These are phyloP conservation scores for Physeter macrocephalus DNA, from an alignment of 2,113 vertebrate genomes.

Conservation along the genomic window DNA sequence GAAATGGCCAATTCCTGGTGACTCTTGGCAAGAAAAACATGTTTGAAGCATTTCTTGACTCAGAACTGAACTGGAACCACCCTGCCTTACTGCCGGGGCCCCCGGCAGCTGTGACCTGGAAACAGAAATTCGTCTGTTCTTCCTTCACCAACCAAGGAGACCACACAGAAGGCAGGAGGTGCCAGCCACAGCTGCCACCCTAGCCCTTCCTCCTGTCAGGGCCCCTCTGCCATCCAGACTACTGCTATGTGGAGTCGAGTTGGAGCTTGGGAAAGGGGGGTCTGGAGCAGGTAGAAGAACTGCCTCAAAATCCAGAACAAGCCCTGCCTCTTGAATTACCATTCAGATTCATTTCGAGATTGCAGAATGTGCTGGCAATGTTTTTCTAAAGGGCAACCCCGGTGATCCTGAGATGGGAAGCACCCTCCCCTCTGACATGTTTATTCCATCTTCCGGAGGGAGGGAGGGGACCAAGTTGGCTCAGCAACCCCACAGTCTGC, in stretches of 20 bases:
- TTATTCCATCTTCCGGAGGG: not conserved
- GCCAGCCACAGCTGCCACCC: not conserved
- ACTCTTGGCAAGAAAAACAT: not conserved
- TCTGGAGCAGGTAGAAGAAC: not conserved
- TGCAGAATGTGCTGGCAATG: slow-evolving; percentile 41
- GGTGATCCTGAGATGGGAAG: slow-evolving; percentile 11
- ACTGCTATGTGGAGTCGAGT: accelerated
- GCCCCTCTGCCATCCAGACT: not conserved
- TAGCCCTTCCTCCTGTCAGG: not conserved
- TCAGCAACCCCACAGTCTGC: not conserved
- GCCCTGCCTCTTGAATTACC: not conserved
- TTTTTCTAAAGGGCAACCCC: slow-evolving; percentile 72
- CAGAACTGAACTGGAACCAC: not conserved
- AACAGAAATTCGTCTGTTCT: not conserved
- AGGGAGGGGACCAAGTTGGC: not conserved
- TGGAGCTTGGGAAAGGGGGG: not conserved
- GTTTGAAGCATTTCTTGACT: not conserved
- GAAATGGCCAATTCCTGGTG: accelerated
- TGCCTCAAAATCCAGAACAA: not conserved
- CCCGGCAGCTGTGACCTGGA: slow-evolving; percentile 40
- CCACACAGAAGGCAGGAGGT: not conserved
- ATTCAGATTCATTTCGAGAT: slow-evolving; percentile 62
- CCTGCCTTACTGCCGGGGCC: not conserved
- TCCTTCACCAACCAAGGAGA: not conserved
- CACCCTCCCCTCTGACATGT: not conserved